Base-by-base conservation (phyloP, 2,888 invertebrate species). In the Lordiphosa fenestrarum region DNA sequence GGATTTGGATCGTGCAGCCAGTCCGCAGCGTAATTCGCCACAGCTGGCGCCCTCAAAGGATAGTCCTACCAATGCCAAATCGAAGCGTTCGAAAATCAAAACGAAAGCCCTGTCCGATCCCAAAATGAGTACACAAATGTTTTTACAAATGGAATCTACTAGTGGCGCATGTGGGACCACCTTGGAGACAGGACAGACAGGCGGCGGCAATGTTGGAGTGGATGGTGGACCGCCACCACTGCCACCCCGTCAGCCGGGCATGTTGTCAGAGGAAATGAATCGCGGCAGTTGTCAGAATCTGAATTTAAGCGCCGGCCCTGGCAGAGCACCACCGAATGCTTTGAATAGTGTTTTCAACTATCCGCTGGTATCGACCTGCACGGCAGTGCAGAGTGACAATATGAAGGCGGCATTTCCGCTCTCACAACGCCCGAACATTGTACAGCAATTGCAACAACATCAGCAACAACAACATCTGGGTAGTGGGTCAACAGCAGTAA, bases 221-320 rank as follows among this genome's bases (percentile, higher is more conserved):
- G 77, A 80, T 19, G 72, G 73, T 71, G 72, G 87, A 72, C 91
- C 91, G 55, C 92, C 92, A 70, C 93, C 92, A 25, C 88, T 93
- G 76, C 93, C 93, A 55, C 93, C 93, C 19, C 90, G 92, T 73
- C 91, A 91, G 80, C 90, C 91, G 9, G 90, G 90, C 51, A 88
- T 90, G 88, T 73, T 90, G 85, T 85, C 88, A 40, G 90, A 90
- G 67, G 72, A 84, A 15, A 38, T 53, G 23, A 77, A 74, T 25
- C 71, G 84, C 6, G 87, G 86, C 15, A 87, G 87, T 46, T 83
- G 85, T 30, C 85, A 86, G 51, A 87, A 86, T 57, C 71, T 87
- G 51, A 87, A 86, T 57, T 71, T 87, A 9, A 85, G 75, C 53
- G 64, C 50, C 36, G 30, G 13, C 3, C 13, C 42, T 3, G 77